These are phyloP conservation scores for Ormyrus nitidulus DNA, from an alignment of 2,888 invertebrate genomes.

Conservation along the genomic window DNA sequence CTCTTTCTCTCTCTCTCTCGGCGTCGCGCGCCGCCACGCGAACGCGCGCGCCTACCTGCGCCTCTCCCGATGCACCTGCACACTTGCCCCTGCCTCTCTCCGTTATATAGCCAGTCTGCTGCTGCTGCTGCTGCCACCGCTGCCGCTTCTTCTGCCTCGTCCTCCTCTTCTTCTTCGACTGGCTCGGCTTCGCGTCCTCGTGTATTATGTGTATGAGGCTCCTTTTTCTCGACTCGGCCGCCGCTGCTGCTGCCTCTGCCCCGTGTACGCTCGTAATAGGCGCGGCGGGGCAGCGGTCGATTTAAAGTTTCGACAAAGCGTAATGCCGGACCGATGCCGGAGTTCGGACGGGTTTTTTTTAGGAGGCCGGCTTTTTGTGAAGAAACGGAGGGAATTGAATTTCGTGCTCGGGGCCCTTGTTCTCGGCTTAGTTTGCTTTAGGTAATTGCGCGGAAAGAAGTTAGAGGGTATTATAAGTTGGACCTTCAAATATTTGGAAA, in stretches of 20 bases:
- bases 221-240: too few relatives aligned
- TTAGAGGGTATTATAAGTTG: too few relatives aligned
- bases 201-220: background rate
- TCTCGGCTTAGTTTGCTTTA: constrained; percentile 1
- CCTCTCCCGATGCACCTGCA: constrained; percentile 69
- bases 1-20: background rate
- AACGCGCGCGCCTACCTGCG: constrained; percentile 65
- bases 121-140: background rate
- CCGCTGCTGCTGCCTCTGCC: too few relatives aligned
- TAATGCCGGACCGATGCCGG: too few relatives aligned
- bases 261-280: too few relatives aligned
- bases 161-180: constrained; percentile 7
- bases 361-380: too few relatives aligned
- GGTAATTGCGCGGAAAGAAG: too few relatives aligned
- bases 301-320: too few relatives aligned
- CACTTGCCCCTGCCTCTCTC: constrained; percentile 50
- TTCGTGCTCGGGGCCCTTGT: background rate
- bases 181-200: background rate
- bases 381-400: background rate
- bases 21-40: constrained; percentile 68
- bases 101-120: constrained; percentile 10
- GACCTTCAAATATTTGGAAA: too few relatives aligned
- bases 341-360: too few relatives aligned
- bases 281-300: too few relatives aligned
- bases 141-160: constrained; percentile 1